Percentiles rank a stretch among this genome's conserved stretches.
Evolutionary conservation across 2,797 vertebrate species (phyloP).

Genomic region (Fratercula arctica): DNA sequence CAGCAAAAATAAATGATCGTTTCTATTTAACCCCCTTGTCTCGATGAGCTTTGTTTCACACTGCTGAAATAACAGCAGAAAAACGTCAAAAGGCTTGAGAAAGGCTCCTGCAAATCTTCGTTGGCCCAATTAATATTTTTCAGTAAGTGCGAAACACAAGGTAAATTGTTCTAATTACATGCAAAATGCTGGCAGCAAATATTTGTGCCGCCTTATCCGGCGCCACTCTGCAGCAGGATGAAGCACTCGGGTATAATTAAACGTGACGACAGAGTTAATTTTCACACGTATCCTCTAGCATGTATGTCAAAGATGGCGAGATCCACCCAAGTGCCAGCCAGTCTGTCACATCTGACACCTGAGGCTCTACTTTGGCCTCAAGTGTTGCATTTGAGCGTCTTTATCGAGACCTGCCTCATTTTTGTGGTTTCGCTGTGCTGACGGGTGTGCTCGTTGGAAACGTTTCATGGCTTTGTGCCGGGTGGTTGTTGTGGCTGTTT

Average conservation of each 20-base stretch:
- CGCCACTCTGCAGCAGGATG: background rate
- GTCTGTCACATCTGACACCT: background rate
- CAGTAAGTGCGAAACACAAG: background rate
- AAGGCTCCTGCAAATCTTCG: background rate
- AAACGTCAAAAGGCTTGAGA: background rate
- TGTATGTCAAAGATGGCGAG: rapidly evolving
- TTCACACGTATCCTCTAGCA: background rate
- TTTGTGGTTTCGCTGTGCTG: background rate
- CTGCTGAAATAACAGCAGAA: background rate
- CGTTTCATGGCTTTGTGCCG: background rate
- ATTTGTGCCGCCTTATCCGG: background rate
- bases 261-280: background rate
- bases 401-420: background rate
- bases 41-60: background rate
- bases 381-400: background rate
- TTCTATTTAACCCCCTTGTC: background rate
- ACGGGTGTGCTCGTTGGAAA: background rate
- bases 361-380: background rate
- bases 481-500: background rate
- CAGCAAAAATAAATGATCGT: background rate
- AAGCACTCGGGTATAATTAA: slow-evolving; percentile 26
- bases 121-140: background rate
- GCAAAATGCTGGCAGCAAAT: background rate
- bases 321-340: background rate
- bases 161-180: background rate